Conservation (phyloP, 1,140 invertebrate species). For the Drosophila insularis region DNA sequence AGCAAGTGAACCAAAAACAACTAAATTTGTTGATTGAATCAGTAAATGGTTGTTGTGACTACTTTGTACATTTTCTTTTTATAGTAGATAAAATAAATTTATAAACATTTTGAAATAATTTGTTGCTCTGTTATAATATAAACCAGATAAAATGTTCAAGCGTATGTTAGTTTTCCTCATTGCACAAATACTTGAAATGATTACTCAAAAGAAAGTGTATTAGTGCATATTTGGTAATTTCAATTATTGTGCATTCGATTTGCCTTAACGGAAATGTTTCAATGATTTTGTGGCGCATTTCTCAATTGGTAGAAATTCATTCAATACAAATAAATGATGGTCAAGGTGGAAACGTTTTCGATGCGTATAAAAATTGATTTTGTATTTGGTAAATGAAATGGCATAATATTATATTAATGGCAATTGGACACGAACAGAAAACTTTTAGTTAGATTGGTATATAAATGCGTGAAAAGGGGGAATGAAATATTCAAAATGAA, state of each 20-base stretch:
- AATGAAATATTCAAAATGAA: not conserved
- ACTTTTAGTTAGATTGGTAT: constrained; percentile 73
- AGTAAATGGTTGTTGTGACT: not conserved
- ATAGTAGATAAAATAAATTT: too few relatives aligned
- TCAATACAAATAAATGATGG: constrained; percentile 32
- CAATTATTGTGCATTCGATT: constrained; percentile 21
- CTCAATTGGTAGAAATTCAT: constrained; percentile 33
- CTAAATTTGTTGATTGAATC: not conserved
- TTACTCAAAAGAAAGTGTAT: constrained; percentile 1
- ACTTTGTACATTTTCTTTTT: too few relatives aligned
- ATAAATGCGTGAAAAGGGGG: not conserved
- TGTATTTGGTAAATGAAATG: constrained; percentile 69
- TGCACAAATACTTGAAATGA: not conserved
- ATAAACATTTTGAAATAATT: too few relatives aligned
- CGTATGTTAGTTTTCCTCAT: not conserved
- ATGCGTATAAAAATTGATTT: constrained; percentile 71
- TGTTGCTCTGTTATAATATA: too few relatives aligned
- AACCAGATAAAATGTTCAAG: too few relatives aligned
- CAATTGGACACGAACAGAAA: constrained; percentile 54
- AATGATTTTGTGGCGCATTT: constrained; percentile 22
- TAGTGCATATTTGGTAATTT: constrained; percentile 1
- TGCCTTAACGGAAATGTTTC: constrained; percentile 37
- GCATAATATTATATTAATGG: constrained; percentile 62
- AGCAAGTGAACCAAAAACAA: too few relatives aligned
- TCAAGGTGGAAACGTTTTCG: constrained; percentile 46